phyloP scores from a whole-genome alignment of 2,113 vertebrate genomes.

The Ia io region DNA sequence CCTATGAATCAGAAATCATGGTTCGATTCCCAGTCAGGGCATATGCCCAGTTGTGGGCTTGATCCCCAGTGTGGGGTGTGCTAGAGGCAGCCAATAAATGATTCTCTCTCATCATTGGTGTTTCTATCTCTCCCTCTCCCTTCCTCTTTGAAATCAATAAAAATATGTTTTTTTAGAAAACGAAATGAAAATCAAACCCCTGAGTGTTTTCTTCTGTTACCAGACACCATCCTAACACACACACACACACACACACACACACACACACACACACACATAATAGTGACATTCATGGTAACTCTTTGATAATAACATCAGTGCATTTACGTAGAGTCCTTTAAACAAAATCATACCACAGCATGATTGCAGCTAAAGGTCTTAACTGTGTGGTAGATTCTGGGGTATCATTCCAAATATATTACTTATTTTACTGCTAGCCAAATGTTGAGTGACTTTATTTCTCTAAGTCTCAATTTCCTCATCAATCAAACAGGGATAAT shows the following conservation, averaged over 20 bases:
- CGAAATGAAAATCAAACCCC: neutral
- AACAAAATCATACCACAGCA: neutral
- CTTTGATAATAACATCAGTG: neutral
- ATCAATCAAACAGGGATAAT: neutral
- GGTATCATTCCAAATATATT: neutral
- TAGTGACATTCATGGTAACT: neutral
- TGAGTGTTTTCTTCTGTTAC: neutral
- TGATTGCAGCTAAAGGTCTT: neutral
- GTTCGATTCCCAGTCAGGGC: no score
- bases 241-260: neutral
- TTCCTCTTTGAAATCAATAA: no score
- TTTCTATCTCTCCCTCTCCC: no score
- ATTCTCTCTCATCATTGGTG: no score
- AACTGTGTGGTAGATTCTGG: neutral
- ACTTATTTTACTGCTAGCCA: neutral
- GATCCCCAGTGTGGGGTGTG: no score
- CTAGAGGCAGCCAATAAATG: no score
- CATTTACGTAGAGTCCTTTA: neutral
- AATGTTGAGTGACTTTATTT: slow-evolving; percentile 13
- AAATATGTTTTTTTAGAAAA: neutral
- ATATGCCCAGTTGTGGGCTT: no score
- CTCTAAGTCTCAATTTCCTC: neutral
- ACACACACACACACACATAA: neutral
- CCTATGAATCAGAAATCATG: no score
- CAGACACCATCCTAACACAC: neutral